These are phyloP conservation scores for Cheilosia urbana DNA, from an alignment of 2,888 invertebrate species.

Conservation along the genomic window DNA sequence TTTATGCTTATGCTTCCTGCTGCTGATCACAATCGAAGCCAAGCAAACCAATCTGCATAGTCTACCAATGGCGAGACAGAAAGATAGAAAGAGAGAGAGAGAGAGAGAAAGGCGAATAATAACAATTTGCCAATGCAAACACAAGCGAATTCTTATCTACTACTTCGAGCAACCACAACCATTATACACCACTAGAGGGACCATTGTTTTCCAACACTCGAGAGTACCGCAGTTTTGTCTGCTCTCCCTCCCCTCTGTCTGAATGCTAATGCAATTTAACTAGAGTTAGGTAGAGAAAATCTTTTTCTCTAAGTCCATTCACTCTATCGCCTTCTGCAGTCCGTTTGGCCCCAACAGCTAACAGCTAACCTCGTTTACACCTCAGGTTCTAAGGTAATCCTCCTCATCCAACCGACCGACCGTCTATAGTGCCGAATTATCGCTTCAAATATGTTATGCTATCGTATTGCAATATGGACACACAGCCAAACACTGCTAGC, in stretches of 20 bases:
- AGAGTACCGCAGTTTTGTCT: not conserved
- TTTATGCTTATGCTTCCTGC: conserved; percentile 15
- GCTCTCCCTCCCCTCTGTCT: conserved; percentile 3
- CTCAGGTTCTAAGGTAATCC: conserved; percentile 38
- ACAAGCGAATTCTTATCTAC: conserved; percentile 37
- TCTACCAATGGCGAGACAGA: not conserved
- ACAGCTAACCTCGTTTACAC: conserved; percentile 54
- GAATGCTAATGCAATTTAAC: conserved; percentile 16
- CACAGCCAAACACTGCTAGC: not conserved
- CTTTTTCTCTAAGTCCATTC: conserved; percentile 28
- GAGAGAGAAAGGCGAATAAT: conserved; percentile 11
- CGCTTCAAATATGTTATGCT: conserved; percentile 65
- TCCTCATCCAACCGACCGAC: conserved; percentile 22
- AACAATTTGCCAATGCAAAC: conserved; percentile 53
- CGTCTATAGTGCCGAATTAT: conserved; percentile 63
- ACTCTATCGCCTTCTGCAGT: conserved; percentile 51
- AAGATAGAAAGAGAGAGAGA: not conserved
- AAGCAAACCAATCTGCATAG: conserved; percentile 8
- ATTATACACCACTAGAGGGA: conserved; percentile 35
- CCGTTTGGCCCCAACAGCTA: conserved; percentile 40
- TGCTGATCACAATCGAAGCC: not conserved
- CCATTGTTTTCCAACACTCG: conserved; percentile 41
- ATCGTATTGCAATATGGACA: conserved; percentile 16
- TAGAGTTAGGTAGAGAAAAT: conserved; percentile 17
- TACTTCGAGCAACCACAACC: conserved; percentile 45